Base-by-base conservation (phyloP, 2,113 vertebrate genomes). In the Catharus fuscescens region DNA sequence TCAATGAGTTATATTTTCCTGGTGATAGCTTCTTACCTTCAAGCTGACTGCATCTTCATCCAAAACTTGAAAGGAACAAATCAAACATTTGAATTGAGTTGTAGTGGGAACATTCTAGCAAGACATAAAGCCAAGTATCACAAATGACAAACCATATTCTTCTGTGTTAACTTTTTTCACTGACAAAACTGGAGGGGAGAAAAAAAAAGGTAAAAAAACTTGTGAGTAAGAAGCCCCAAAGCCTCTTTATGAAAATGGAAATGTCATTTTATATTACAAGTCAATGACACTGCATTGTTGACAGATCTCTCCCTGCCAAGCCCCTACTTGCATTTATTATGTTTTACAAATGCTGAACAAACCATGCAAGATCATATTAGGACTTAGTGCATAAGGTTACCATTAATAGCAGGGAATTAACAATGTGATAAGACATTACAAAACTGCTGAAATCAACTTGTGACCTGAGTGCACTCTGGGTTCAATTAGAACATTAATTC, bases 321-420 rank as follows among this genome's bases (percentile, higher is more conserved):
- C 29, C 70, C 61, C 42, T 23, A 38, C 25, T 86, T 62, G 31
- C 8, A 48, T 88, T 70, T 93, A 91, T 81, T 84, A 47, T 53
- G 52, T 54, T 91, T 87, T 53, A 34, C n/a, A 66, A 92, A 95
- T 34, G 62, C 42, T 59, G 67, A 96, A 85, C 73, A 94, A 93
- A 73, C 26, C 36, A 61, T 25, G 21, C 29, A 80, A 84, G 85
- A 86, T 87, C 81, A 48, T 90, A 74, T 5, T 53, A 34, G 32
- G 70, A 81, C 47, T 82, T 77, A 73, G 62, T 90, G 78, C 72
- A 95, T 16, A 59, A 82, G 66, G n/a, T 86, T 93, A 70, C 72
- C 77, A 31, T 87, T 88, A 57, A 72, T 66, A 80, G 31, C 38
- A 79, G 26, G 10, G 52, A 89, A 91, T 92, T 95, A 91, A 85